Evolutionary conservation across 35 echinoderm and acorn worm species (phyloP).

Genomic region (Chiridota heheva): DNA sequence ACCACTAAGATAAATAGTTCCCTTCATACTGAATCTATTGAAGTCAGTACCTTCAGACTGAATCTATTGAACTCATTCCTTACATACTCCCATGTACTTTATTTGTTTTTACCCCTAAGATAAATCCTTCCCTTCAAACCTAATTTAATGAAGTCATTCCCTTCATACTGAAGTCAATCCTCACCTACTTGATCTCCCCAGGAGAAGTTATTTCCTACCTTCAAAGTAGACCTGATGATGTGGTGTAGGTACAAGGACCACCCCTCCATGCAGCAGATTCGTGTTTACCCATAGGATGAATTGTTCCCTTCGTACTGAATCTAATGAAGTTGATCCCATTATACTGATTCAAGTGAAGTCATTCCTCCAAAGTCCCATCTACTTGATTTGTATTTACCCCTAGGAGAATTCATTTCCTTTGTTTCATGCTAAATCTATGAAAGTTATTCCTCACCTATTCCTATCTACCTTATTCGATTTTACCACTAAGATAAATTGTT

Average conservation of each 20-base stretch:
- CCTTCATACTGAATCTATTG: neutral
- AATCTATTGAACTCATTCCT: neutral
- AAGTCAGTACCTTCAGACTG: neutral
- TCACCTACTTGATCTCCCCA: slow-evolving; percentile 15
- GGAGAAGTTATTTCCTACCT: slow-evolving; percentile 92
- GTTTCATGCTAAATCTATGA: neutral
- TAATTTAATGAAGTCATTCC: neutral
- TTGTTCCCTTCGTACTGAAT: too few species aligned
- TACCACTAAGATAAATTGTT: too few species aligned
- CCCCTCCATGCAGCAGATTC: slow-evolving; percentile 73
- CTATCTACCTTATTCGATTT: neutral
- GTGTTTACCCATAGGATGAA: too few species aligned
- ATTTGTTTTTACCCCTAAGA: neutral
- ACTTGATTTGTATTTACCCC: too few species aligned
- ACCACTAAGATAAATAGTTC: neutral
- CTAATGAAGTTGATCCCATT: too few species aligned
- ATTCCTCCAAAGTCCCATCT: too few species aligned
- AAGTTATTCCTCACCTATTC: neutral
- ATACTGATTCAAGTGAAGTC: too few species aligned
- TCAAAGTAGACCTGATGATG: slow-evolving; percentile 83
- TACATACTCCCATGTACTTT: too few species aligned
- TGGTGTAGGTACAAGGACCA: slow-evolving; percentile 95
- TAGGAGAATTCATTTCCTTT: too few species aligned
- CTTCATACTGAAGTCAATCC: neutral
- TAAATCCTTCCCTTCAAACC: neutral